Evolutionary conservation across 2,797 vertebrate species (phyloP).

Genomic region (Setipinna tenuifilis): DNA sequence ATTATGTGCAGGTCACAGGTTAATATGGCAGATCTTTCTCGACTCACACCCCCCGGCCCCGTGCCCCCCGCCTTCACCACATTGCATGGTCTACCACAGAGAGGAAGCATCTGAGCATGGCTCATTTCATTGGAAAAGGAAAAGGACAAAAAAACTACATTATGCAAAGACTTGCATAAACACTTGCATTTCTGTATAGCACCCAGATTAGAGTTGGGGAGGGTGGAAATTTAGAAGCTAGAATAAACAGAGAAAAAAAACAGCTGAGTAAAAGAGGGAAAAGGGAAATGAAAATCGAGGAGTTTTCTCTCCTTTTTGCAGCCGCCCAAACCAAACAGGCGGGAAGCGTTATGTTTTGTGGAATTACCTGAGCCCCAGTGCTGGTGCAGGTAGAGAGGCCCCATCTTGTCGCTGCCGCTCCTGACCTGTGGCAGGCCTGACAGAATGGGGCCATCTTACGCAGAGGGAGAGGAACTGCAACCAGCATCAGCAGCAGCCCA

Average conservation of each 20-base stretch:
- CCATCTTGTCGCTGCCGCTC: conserved; percentile 28
- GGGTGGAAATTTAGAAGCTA: not conserved
- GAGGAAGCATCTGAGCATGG: not conserved
- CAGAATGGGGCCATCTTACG: conserved; percentile 48
- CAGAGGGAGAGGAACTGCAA: conserved; percentile 38
- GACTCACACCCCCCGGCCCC: conserved; percentile 2
- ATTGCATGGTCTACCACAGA: not conserved
- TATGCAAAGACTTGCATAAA: not conserved
- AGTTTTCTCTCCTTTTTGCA: not conserved
- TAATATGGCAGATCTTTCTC: not conserved
- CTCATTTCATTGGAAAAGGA: not conserved
- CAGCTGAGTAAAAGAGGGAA: not conserved
- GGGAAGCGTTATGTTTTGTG: conserved; percentile 43
- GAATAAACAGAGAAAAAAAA: not conserved
- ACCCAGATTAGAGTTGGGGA: not conserved
- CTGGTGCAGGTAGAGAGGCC: conserved; percentile 46
- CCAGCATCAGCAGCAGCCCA: conserved; percentile 47
- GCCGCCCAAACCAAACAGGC: conserved; percentile 16
- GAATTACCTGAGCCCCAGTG: conserved; percentile 42
- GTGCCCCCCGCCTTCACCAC: no score
- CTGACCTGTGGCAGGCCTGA: conserved; percentile 37
- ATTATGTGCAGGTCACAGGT: conserved; percentile 6
- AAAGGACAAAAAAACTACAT: no score
- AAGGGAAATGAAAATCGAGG: not conserved
- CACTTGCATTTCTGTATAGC: not conserved